Base-by-base conservation (phyloP, 2,113 vertebrate genomes). In the Sebastes schlegelii region DNA sequence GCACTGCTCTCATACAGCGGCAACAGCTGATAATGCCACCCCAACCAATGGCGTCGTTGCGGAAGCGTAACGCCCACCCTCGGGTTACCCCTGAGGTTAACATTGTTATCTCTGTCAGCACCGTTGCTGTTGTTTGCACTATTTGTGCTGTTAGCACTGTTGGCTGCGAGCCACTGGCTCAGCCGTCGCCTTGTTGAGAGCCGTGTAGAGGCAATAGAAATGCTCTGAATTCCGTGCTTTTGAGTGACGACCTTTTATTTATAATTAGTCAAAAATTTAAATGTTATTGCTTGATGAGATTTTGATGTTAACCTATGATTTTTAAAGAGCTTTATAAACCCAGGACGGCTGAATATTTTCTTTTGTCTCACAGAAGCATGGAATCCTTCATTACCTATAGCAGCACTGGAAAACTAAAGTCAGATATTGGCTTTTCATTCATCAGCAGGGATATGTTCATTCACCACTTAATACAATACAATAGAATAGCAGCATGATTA, bases 391-490 rank as follows among this genome's bases (percentile, higher is more conserved):
- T 62, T 34, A 40, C 34, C 34, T 19, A 9, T 63, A 62, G 60
- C 4, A 12, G 40, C 17, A 64, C 62, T 68, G 19, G 46, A 48
- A 46, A 58, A 54, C 17, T 40, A n/a, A 54, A 48, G 26, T 48
- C 11, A 26, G 21, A 65, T 63, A 23, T 8, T 12, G 46, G 17
- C n/a, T 74, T 67, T 46, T 45, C 26, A 11, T 16, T 11, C 45
- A 64, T 70, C 42, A 52, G 23, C 51, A 34, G 43, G 17, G 49
- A 69, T 77, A 16, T 42, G 4, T 21, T 78, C 40, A 52, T 86
- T 82, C 11, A 60, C 67, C 26, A 58, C 34, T 23, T 74, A n/a
- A 68, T 34, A 66, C 46, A 61, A 73, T 65, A 54, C 49, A 45
- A 58, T 57, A 42, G 19, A 34, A 34, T 34, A 34, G 34, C 34